A percentile compares a stretch with the other conserved stretches of the same genome.
phyloP scores from a whole-genome alignment of 2,797 vertebrate species.

The Neosilurus mollespiculum region DNA sequence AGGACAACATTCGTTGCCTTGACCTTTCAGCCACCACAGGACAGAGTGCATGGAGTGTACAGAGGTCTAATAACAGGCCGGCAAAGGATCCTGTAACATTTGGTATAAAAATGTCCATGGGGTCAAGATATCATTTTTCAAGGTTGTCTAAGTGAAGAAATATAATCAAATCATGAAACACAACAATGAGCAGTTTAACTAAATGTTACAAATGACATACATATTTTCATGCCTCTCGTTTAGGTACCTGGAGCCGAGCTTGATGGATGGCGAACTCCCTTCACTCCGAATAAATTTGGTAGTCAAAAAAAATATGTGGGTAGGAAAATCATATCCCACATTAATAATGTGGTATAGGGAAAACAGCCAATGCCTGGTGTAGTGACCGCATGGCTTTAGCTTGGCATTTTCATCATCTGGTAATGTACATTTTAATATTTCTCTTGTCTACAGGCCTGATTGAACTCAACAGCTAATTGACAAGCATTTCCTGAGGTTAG shows the following conservation, averaged over 20 bases:
- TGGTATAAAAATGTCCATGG: conserved; percentile 3
- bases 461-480: background rate
- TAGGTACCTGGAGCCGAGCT: background rate
- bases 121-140: conserved; percentile 11
- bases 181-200: conserved; percentile 2
- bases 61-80: conserved; percentile 16
- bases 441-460: background rate
- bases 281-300: conserved; percentile 11
- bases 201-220: background rate
- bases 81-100: conserved; percentile 29
- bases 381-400: background rate
- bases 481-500: background rate
- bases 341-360: conserved; percentile 20
- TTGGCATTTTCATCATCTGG: background rate
- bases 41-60: conserved; percentile 20
- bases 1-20: conserved; percentile 47
- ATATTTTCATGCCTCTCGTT: background rate
- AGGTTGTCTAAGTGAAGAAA: conserved; percentile 16
- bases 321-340: conserved; percentile 20
- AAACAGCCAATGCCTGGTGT: conserved; percentile 6
- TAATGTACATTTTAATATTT: background rate
- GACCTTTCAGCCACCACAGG: conserved; percentile 44
- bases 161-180: conserved; percentile 22
- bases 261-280: background rate
- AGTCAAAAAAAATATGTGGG: conserved; percentile 7